Base-by-base conservation (phyloP, 2,888 invertebrate genomes). In the Noctua fimbriata region DNA sequence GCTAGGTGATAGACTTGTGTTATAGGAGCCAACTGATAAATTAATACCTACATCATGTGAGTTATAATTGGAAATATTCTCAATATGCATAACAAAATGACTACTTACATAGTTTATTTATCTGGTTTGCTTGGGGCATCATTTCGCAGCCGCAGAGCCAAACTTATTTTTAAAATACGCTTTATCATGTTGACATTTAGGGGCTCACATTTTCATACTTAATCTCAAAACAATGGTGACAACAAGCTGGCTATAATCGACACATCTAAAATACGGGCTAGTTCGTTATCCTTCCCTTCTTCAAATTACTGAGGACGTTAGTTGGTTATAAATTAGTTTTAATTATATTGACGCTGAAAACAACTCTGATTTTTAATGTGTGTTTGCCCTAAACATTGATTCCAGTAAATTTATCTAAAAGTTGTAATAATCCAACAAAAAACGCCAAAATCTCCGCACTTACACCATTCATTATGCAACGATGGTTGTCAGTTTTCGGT, bases 401-500 rank as follows among this genome's bases (percentile, higher is more conserved):
- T 60, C 1, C 10, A 12, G 1, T 7, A 0, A 58, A 28, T 41
- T 28, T 18, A 7, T 7, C n/a, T 28, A 28, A 5, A 3, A n/a
- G 0, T 32, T 3, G 6, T 47, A 0, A n/a, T 18, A 47, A 6
- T 47, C 24, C 16, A 18, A 41, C 32, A 12, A 58, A 0, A 5
- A 69, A 24, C 52, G 36, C 69, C 2, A n/a, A 18, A 5, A 1
- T 58, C 32, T 58, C 49, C 0, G 41, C 47, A 73, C 71, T 86
- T 79, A 69, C 18, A 81, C 79, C 80, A 76, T 24, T n/a, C 14
- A 73, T 89, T 89, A 85, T 89, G 89, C 82, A 88, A 90, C 79
- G 24, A 63, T 41, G 82, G 84, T 85, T 89, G 88, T 85, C 91
- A 91, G 90, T 88, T 86, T 92, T 89, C 81, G 91, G 89, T 88